A percentile compares a stretch with the other conserved stretches of the same genome.
phyloP scores from a whole-genome alignment of 1,140 invertebrate species.

The Coenobita brevimanus region DNA sequence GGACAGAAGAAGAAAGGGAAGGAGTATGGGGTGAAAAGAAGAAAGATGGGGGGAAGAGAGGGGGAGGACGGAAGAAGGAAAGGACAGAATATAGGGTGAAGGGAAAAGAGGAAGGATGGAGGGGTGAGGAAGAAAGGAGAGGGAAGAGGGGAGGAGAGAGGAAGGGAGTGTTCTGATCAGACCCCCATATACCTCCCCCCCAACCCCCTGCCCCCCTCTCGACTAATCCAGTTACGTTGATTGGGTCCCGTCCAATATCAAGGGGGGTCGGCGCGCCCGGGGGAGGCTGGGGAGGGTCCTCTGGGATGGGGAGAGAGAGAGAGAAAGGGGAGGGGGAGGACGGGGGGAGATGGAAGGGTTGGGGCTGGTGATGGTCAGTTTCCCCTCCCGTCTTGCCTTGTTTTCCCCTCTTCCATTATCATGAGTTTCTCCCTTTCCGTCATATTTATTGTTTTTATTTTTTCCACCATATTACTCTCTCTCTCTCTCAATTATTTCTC shows the following conservation, averaged over 20 bases:
- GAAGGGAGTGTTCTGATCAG: not conserved
- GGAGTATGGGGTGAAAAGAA: no score
- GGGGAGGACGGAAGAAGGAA: no score
- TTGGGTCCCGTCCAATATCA: conserved; percentile 56
- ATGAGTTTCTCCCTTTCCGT: no score
- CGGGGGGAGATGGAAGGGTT: not conserved
- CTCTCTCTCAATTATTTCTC: no score
- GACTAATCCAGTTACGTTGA: conserved; percentile 64
- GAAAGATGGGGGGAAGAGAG: no score
- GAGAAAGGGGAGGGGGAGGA: not conserved
- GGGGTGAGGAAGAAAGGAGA: not conserved
- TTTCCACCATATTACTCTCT: no score
- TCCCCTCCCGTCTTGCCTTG: not conserved
- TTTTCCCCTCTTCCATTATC: no score
- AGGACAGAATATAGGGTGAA: no score
- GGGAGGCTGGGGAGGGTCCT: conserved; percentile 12
- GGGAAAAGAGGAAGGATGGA: no score
- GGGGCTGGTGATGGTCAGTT: not conserved
- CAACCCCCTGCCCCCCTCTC: conserved; percentile 27
- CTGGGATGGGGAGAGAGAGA: not conserved
- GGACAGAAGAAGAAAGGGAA: no score
- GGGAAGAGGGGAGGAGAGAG: not conserved
- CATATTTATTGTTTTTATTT: no score
- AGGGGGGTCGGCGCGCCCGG: conserved; percentile 23
- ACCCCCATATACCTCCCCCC: not conserved